Conservation (phyloP, 2,113 vertebrate genomes). For the Odobenus rosmarus region DNA sequence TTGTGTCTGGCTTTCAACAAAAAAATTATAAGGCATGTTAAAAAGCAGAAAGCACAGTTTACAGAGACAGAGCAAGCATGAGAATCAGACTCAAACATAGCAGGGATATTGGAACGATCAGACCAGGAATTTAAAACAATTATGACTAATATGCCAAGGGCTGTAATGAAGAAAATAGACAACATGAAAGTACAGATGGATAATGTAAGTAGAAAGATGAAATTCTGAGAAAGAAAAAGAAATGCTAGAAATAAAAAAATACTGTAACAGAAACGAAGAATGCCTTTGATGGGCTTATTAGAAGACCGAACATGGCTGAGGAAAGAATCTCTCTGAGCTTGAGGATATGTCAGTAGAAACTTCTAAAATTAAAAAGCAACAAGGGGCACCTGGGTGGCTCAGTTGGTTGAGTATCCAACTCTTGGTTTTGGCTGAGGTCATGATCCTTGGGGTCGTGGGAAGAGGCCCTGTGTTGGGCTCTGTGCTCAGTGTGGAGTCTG, state of each 20-base stretch:
- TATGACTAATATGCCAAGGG: background rate
- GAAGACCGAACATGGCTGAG: background rate
- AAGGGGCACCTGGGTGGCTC: background rate
- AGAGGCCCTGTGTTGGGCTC: background rate
- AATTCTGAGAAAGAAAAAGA: background rate
- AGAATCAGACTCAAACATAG: background rate
- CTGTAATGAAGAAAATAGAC: background rate
- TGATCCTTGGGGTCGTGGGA: background rate
- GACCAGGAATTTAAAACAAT: background rate
- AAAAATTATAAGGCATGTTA: background rate
- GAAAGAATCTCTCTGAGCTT: background rate
- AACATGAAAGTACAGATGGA: background rate
- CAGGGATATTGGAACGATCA: background rate
- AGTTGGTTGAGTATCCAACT: background rate
- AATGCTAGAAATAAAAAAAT: background rate
- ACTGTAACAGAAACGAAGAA: background rate
- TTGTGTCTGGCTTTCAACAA: background rate
- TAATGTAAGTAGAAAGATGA: background rate
- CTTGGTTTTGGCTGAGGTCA: background rate
- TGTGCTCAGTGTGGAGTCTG: background rate
- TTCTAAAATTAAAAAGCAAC: background rate
- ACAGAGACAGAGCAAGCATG: background rate
- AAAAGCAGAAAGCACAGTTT: background rate
- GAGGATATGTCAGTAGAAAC: background rate
- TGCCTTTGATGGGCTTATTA: background rate